Evolutionary conservation across 1,140 invertebrate genomes (phyloP), one percentile per base, ranked within the genome.

Genomic region (Steinernema feltiae): DNA sequence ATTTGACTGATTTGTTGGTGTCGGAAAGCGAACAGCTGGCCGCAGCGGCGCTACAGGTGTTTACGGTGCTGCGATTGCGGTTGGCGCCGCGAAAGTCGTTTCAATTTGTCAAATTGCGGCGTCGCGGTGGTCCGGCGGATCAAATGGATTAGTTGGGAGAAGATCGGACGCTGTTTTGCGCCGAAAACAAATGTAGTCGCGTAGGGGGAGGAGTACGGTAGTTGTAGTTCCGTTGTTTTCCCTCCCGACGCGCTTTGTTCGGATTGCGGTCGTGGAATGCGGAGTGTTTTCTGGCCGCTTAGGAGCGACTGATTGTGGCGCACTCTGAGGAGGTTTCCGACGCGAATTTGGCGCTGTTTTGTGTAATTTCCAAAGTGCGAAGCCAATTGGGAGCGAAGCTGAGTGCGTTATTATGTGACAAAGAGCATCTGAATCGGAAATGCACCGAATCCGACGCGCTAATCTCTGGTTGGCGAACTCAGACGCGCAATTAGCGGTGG

Each of bases 301-400:
- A n/a, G n/a, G n/a, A n/a, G n/a, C n/a, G n/a, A n/a, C n/a, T 41
- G 7, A 41, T 41, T 7, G 18, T 7, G 24, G 53, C 24, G 53
- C 53, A 63, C 53, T 63, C 53, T 63, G 53, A 63, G 53, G 53
- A 63, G 53, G 53, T 63, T 27, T 63, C 53, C 53, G 53, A 63
- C 3, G 24, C 2, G 15, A 63, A 63, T 63, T 63, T 63, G 53
- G 41, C n/a, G n/a, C n/a, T n/a, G n/a, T n/a, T n/a, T n/a, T n/a
- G n/a, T n/a, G n/a, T n/a, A n/a, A n/a, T n/a, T n/a, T 41, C 35
- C 35, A 41, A 41, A 41, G 35, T 41, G 18, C 35, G 35, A 7
- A 41, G 35, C 7, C 35, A 41, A 18, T 41, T 41, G 18, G 35
- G 35, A 7, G 35, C 35, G 35, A 41, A 18, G n/a, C n/a, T n/a